phyloP scores from a whole-genome alignment of 2,113 vertebrate species.

The Sander lucioperca region DNA sequence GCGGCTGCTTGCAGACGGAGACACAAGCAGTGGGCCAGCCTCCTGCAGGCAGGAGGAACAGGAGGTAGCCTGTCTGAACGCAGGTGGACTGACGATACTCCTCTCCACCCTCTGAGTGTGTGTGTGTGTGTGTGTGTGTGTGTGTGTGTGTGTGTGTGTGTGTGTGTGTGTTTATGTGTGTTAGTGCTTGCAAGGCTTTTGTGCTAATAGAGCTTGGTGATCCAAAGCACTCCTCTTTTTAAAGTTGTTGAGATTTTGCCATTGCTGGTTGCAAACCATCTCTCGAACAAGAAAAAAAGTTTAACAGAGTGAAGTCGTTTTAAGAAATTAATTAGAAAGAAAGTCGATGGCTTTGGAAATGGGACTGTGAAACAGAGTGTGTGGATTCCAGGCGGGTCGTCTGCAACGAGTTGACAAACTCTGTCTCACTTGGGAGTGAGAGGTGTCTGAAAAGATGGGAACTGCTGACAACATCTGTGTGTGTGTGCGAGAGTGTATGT shows the following conservation, averaged over 20 bases:
- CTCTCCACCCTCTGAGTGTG: constrained; percentile 33
- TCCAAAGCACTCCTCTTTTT: constrained; percentile 4
- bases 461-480: constrained; percentile 75
- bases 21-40: constrained; percentile 74
- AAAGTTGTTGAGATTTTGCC: constrained; percentile 25
- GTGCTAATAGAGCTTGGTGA: constrained; percentile 29
- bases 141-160: background rate
- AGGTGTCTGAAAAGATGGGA: constrained; percentile 80
- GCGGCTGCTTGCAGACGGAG: constrained; percentile 80
- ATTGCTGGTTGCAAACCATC: constrained; percentile 14
- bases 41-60: constrained; percentile 63
- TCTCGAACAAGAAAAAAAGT: constrained; percentile 27
- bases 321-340: constrained; percentile 62
- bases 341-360: constrained; percentile 51
- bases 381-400: constrained; percentile 52
- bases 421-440: constrained; percentile 77
- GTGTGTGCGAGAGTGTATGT: background rate
- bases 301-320: constrained; percentile 40
- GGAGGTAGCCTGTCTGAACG: constrained; percentile 61
- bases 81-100: constrained; percentile 63
- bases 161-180: constrained; percentile 20
- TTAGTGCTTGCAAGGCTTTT: constrained; percentile 34
- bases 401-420: constrained; percentile 74
- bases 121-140: constrained; percentile 19
- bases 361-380: constrained; percentile 69